Base-by-base conservation (phyloP, 2,888 invertebrate genomes). In the Aspidiotus destructor region DNA sequence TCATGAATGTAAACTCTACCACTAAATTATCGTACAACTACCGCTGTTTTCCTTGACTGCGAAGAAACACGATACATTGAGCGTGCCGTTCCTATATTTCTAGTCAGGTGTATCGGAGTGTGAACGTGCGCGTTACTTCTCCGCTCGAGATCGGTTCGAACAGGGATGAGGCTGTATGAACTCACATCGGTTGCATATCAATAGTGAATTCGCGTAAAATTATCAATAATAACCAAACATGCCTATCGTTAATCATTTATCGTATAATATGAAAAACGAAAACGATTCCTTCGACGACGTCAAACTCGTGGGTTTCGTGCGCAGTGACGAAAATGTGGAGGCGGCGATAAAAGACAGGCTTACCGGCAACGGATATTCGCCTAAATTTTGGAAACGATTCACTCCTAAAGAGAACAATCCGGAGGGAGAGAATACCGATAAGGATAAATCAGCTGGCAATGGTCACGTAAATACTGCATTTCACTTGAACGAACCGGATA, bases 221-320 rank as follows among this genome's bases (percentile, higher is more conserved):
- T 28, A 28, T 3, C 5, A 3, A 28, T 28, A 28, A 28, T 28
- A 28, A 28, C 28, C 1, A 28, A 28, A 28, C 10, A 65, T 65
- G 65, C 65, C 65, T 0, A 57, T 57, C 44, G 65, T 65, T 7
- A 70, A 69, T 48, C 71, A 71, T 64, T 52, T 70, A 68, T 68
- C 69, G 15, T 68, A 64, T 10, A 70, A 69, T 53, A 72, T 69
- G 71, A 52, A 72, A 54, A 76, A 64, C 9, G 75, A 73, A 73
- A 75, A 73, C 72, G 72, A 73, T 67, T 70, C 67, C 69, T 71
- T 64, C 42, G 58, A 61, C 41, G 71, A 70, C 62, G 70, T 72
- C 10, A 70, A 71, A 55, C 41, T 72, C 60, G 70, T 71, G 0
- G 72, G 71, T 7, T 72, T 71, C 68, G 71, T 55, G 10, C 70